Evolutionary conservation across 2,888 invertebrate genomes (phyloP).

Genomic region (Microplitis manilae): DNA sequence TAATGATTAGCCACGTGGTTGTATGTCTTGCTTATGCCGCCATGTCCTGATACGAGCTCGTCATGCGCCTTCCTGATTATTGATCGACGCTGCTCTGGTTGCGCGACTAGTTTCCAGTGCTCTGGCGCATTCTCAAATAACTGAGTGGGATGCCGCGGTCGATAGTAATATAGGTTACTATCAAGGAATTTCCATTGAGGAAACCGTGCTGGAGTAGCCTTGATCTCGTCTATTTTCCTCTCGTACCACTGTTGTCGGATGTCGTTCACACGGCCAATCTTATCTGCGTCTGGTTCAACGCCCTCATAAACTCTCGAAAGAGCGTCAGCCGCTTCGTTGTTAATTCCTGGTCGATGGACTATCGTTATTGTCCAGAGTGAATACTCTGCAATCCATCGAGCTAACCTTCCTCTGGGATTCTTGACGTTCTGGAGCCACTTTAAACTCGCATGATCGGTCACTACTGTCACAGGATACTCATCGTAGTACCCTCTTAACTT

Average conservation of each 20-base stretch:
- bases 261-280: not conserved
- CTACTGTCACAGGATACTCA: not conserved
- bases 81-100: not conserved
- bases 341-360: not conserved
- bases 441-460: not conserved
- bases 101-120: not conserved
- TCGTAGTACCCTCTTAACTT: no score
- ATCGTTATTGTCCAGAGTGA: not conserved
- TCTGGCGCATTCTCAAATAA: not conserved
- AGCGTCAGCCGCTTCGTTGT: conserved; percentile 10
- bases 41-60: not conserved
- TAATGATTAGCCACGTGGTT: not conserved
- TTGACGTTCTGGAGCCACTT: not conserved
- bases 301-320: conserved; percentile 1
- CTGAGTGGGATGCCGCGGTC: not conserved
- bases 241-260: not conserved
- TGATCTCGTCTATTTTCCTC: not conserved
- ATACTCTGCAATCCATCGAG: not conserved
- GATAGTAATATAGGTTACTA: not conserved
- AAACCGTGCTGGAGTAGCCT: not conserved
- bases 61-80: not conserved
- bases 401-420: not conserved
- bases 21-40: not conserved
- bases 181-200: not conserved
- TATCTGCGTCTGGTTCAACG: not conserved